These are phyloP conservation scores for Felis catus DNA, from an alignment of 2,113 vertebrate species.

Conservation along the genomic window F.catus_Fca126_mat1.0 CM031426.1:12188001-12188500, in stretches of 20 bases:
- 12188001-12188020: too few species aligned
- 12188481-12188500: not conserved
- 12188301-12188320: not conserved
- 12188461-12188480: not conserved
- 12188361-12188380: not conserved
- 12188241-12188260: not conserved
- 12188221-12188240: not conserved
- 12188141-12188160: too few species aligned
- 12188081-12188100: too few species aligned
- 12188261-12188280: not conserved
- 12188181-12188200: not conserved
- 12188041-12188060: too few species aligned
- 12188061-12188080: too few species aligned
- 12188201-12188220: not conserved
- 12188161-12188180: not conserved
- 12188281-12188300: not conserved
- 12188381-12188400: not conserved
- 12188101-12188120: too few species aligned
- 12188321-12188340: not conserved
- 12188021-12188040: too few species aligned
- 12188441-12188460: not conserved
- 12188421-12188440: not conserved
- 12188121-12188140: too few species aligned
- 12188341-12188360: not conserved
- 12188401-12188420: not conserved